These are phyloP conservation scores for Ricordea florida DNA, from an alignment of 92 coral and sea anemone species.

Conservation along the genomic window DNA sequence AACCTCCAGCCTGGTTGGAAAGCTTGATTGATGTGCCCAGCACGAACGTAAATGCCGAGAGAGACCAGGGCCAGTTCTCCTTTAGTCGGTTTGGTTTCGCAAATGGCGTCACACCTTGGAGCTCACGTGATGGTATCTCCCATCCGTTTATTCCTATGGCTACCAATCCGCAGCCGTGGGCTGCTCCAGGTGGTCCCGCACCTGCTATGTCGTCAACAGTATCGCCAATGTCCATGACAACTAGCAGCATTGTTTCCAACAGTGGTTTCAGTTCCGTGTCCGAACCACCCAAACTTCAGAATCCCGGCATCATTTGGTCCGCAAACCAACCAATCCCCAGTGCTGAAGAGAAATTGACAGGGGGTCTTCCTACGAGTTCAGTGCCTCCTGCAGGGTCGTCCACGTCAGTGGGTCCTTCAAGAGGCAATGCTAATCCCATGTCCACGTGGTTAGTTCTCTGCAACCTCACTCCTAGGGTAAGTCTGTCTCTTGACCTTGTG, in stretches of 20 bases:
- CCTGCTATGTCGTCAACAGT: slow-evolving; percentile 55
- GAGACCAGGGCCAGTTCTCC: slow-evolving; percentile 54
- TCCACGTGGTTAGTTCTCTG: slow-evolving; percentile 97
- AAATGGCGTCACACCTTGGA: slow-evolving; percentile 66
- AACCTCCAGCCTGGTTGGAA: slow-evolving; percentile 80
- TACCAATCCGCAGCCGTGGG: slow-evolving; percentile 87
- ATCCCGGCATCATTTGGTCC: slow-evolving; percentile 88
- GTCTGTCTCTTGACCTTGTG: background rate
- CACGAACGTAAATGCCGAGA: slow-evolving; percentile 25
- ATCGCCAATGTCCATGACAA: slow-evolving; percentile 40
- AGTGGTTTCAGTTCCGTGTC: slow-evolving; percentile 9
- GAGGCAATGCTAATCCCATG: slow-evolving; percentile 70
- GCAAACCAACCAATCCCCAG: slow-evolving; percentile 90
- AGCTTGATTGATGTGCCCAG: slow-evolving; percentile 53
- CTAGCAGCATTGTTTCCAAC: slow-evolving; percentile 26
- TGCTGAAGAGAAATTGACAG: slow-evolving; percentile 74
- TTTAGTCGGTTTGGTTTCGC: slow-evolving; percentile 83
- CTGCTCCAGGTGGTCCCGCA: slow-evolving; percentile 87
- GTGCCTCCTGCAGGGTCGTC: slow-evolving; percentile 33
- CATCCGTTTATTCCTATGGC: slow-evolving; percentile 51
- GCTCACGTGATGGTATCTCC: slow-evolving; percentile 62
- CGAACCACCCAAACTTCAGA: slow-evolving; percentile 66
- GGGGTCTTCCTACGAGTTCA: slow-evolving; percentile 37
- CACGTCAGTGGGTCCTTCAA: slow-evolving; percentile 12
- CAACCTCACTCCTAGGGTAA: slow-evolving; percentile 92